These are phyloP conservation scores for Amaurobius ferox DNA, from an alignment of 2,888 invertebrate genomes.

Conservation along the genomic window DNA sequence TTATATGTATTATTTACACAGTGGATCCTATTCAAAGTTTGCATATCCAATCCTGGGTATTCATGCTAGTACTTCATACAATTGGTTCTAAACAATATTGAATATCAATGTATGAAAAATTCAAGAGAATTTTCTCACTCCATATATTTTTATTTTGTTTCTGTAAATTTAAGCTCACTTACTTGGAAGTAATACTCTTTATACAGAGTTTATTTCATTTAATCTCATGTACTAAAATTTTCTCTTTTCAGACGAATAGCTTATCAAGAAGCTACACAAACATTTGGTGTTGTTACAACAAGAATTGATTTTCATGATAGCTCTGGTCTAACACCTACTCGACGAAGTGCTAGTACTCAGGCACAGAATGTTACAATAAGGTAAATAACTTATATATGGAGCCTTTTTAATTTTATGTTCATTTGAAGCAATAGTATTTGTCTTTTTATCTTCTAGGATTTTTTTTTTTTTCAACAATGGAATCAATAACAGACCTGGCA, in stretches of 20 bases:
- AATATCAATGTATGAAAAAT: too few relatives aligned
- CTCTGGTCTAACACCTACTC: slow-evolving; percentile 83
- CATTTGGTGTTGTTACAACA: slow-evolving; percentile 94
- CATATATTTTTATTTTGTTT: too few relatives aligned
- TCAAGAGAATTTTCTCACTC: too few relatives aligned
- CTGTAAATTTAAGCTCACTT: too few relatives aligned
- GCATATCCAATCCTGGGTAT: too few relatives aligned
- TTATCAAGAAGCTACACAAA: slow-evolving; percentile 94
- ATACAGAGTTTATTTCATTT: background rate
- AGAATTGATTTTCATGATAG: slow-evolving; percentile 91
- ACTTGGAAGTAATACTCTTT: too few relatives aligned
- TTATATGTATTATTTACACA: too few relatives aligned
- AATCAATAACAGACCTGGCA: too few relatives aligned
- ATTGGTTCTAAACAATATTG: too few relatives aligned
- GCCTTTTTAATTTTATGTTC: background rate
- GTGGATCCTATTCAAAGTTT: too few relatives aligned
- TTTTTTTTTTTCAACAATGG: too few relatives aligned
- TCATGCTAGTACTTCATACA: too few relatives aligned
- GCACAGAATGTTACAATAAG: slow-evolving; percentile 81
- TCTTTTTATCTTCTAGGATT: background rate
- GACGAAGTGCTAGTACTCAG: slow-evolving; percentile 88
- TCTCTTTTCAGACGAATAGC: slow-evolving; percentile 85
- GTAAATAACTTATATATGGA: slow-evolving; percentile 31
- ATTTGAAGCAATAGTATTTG: background rate
- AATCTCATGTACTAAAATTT: background rate